These are phyloP conservation scores for Periophthalmus magnuspinnatus DNA, from an alignment of 2,797 vertebrate species.

Conservation along the genomic window DNA sequence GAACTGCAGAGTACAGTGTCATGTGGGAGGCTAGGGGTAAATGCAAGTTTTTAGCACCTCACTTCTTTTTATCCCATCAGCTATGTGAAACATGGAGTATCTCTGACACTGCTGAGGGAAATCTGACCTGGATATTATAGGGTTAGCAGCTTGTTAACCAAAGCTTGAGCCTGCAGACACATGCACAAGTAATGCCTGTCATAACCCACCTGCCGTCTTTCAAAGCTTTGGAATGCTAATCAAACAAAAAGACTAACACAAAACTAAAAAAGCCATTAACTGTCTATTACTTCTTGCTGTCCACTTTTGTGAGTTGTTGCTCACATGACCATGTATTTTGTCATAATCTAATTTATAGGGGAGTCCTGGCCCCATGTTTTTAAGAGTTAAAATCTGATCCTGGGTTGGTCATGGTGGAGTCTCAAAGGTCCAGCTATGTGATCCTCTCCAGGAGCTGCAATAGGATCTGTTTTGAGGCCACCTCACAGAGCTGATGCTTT, in stretches of 20 bases:
- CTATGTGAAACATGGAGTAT: slow-evolving; percentile 3
- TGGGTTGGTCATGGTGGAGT: slow-evolving; percentile 28
- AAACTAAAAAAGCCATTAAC: too few relatives aligned
- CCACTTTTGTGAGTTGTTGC: too few relatives aligned
- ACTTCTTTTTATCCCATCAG: background rate
- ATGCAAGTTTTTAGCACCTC: background rate
- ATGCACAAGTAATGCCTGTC: slow-evolving; percentile 12
- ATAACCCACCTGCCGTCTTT: background rate
- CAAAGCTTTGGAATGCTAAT: background rate
- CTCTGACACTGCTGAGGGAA: slow-evolving; percentile 14
- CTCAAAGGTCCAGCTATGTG: slow-evolving; percentile 52
- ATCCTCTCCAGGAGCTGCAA: slow-evolving; percentile 72
- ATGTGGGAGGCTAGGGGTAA: too few relatives aligned
- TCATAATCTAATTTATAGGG: background rate
- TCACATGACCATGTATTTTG: background rate
- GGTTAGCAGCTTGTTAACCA: slow-evolving; percentile 50
- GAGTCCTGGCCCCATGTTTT: background rate
- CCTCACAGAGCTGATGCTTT: slow-evolving; percentile 38
- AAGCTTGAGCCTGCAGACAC: slow-evolving; percentile 3
- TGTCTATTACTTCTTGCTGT: too few relatives aligned
- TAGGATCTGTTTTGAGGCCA: slow-evolving; percentile 55
- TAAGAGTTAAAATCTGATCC: background rate
- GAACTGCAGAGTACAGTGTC: background rate
- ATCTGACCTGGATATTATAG: slow-evolving; percentile 41
- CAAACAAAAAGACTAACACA: too few relatives aligned